Evolutionary conservation across 2,888 invertebrate genomes (phyloP).

Genomic region (Clivina fossor): DNA sequence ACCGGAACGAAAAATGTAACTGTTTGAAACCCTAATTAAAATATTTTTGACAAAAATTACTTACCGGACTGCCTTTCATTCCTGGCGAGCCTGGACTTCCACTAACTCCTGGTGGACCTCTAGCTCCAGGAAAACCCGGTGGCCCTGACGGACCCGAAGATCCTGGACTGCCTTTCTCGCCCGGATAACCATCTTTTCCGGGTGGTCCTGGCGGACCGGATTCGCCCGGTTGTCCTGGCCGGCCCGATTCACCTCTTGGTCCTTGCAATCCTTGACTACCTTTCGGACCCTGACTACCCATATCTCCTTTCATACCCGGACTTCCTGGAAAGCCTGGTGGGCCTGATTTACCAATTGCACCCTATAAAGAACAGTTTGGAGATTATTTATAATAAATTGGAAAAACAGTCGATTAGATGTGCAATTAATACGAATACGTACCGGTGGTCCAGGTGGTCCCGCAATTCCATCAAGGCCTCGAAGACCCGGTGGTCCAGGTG

Average conservation of each 20-base stretch:
- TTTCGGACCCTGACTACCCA: conserved; percentile 72
- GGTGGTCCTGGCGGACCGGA: conserved; percentile 71
- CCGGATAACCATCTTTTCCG: conserved; percentile 79
- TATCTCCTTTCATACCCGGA: conserved; percentile 80
- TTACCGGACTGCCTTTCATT: conserved; percentile 72
- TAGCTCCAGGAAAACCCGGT: conserved; percentile 80
- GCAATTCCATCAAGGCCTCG: conserved; percentile 78
- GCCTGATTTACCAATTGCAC: conserved; percentile 79
- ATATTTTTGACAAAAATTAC: too few species aligned
- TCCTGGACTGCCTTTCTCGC: conserved; percentile 79
- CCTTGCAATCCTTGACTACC: conserved; percentile 83
- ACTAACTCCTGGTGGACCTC: conserved; percentile 73
- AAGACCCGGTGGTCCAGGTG: conserved; percentile 74
- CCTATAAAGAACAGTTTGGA: conserved; percentile 54
- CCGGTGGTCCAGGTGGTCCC: conserved; percentile 75
- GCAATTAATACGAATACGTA: conserved; percentile 49
- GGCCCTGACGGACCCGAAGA: conserved; percentile 70
- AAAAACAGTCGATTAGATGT: not conserved
- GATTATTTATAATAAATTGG: too few species aligned
- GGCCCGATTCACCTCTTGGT: conserved; percentile 76
- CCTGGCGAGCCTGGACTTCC: conserved; percentile 76
- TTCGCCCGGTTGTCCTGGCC: conserved; percentile 77
- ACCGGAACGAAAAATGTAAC: too few species aligned
- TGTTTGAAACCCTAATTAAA: too few species aligned
- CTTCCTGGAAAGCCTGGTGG: conserved; percentile 83